A percentile compares a stretch with the other conserved stretches of the same genome.
Evolutionary conservation across 2,888 invertebrate species (phyloP).

Genomic region (Spisula subtruncata): DNA sequence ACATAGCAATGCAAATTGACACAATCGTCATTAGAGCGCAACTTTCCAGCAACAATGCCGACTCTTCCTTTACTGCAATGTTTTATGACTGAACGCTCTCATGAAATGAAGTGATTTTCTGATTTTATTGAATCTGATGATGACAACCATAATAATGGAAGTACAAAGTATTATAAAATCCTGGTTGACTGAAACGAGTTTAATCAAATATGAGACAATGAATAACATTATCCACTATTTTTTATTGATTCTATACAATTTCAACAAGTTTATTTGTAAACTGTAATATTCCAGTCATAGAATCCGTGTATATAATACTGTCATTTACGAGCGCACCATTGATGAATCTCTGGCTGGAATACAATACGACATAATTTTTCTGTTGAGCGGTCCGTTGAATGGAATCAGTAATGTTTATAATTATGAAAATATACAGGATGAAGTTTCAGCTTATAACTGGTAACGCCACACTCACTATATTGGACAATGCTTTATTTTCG

Average conservation of each 20-base stretch:
- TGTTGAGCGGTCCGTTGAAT: no score
- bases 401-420: no score
- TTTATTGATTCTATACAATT: not conserved
- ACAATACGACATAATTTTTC: no score
- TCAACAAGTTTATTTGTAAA: no score
- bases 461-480: no score
- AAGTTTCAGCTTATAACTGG: no score
- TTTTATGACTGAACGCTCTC: conserved; percentile 18
- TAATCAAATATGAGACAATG: not conserved
- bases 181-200: not conserved
- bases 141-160: not conserved
- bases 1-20: conserved; percentile 25
- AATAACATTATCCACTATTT: not conserved
- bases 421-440: no score
- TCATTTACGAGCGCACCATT: no score
- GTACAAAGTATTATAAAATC: not conserved
- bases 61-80: not conserved
- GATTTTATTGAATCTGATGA: not conserved
- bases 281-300: not conserved
- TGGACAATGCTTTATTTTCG: no score
- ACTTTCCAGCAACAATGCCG: not conserved
- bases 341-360: no score
- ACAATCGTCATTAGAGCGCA: conserved; percentile 25
- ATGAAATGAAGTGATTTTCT: not conserved
- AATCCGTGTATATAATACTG: not conserved